A percentile compares a stretch with the other conserved stretches of the same genome.
Evolutionary conservation across 2,113 vertebrate genomes (phyloP).

Genomic region (Morphnarchus princeps): DNA sequence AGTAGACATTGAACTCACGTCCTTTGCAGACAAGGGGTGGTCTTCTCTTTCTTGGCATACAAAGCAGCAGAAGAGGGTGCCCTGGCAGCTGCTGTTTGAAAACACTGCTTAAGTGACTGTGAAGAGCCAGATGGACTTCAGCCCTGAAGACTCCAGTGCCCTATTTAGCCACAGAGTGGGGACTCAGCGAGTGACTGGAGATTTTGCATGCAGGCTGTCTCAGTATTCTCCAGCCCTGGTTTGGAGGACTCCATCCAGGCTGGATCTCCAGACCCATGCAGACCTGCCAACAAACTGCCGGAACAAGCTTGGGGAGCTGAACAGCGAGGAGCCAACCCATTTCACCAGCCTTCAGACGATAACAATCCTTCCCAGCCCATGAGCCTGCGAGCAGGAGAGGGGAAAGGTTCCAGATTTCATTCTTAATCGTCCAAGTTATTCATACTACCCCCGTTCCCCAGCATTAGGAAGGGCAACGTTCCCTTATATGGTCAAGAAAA

Average conservation of each 20-base stretch:
- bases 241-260: background rate
- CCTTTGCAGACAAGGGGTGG: background rate
- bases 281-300: background rate
- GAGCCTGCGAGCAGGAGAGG: background rate
- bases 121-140: slow-evolving; percentile 11
- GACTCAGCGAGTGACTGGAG: background rate
- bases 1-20: background rate
- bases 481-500: slow-evolving; percentile 49
- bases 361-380: background rate
- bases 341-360: background rate
- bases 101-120: background rate
- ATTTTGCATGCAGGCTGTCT: background rate
- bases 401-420: slow-evolving; percentile 35
- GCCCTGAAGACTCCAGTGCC: background rate
- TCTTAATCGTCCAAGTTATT: background rate
- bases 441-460: background rate
- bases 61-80: background rate
- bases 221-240: background rate
- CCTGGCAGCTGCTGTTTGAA: background rate
- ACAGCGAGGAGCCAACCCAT: background rate
- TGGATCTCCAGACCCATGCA: background rate
- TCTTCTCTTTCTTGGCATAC: background rate
- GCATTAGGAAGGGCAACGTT: background rate
- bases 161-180: background rate
- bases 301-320: background rate